Conservation (phyloP, 2,797 vertebrate genomes). For the Hapalemur alaotrensis region DNA sequence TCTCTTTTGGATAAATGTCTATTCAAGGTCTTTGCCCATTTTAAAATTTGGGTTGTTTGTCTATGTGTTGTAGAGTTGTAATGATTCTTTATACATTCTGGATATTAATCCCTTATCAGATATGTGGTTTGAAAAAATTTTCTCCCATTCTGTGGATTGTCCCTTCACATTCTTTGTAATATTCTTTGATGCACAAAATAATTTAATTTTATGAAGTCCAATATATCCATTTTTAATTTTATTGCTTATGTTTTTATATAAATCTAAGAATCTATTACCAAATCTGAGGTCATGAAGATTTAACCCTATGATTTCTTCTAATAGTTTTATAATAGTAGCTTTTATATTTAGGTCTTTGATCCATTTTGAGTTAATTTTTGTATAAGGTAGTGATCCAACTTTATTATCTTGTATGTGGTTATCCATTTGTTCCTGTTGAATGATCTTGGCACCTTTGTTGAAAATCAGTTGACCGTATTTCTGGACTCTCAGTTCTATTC, state of each 20-base stretch:
- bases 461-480: background rate
- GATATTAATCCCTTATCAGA: slow-evolving; percentile 1
- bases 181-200: background rate
- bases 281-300: background rate
- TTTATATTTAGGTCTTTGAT: background rate
- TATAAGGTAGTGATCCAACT: background rate
- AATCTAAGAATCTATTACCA: background rate
- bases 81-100: background rate
- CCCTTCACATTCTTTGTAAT: background rate
- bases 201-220: background rate
- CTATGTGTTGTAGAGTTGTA: background rate
- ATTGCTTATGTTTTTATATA: background rate
- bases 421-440: slow-evolving; percentile 9
- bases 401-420: slow-evolving; percentile 4
- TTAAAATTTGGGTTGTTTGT: background rate
- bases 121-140: background rate
- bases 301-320: background rate
- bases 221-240: background rate
- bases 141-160: too few relatives aligned
- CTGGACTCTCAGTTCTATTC: background rate
- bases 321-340: background rate
- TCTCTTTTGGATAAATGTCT: slow-evolving; percentile 21
- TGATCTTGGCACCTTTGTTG: background rate
- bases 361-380: background rate
- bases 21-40: background rate